Percentiles rank a stretch among this genome's conserved stretches.
Evolutionary conservation across 2,113 vertebrate genomes (phyloP).

Genomic region (Herpetotheres cachinnans): DNA sequence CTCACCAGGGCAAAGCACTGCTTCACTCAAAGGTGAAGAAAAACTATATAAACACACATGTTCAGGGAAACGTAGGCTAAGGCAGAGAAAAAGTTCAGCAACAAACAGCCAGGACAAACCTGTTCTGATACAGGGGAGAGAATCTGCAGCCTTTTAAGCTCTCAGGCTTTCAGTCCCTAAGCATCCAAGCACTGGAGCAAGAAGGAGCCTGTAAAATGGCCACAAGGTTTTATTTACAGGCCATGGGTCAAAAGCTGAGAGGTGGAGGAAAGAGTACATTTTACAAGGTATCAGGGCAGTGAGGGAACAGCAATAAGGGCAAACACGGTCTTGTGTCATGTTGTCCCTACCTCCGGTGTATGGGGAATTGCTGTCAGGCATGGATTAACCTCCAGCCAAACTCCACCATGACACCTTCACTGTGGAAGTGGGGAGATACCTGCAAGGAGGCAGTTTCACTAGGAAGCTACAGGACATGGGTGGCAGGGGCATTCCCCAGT

Average conservation of each 20-base stretch:
- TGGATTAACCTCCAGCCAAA: background rate
- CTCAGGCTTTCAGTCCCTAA: background rate
- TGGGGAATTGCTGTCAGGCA: background rate
- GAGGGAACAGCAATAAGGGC: background rate
- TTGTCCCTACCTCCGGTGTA: background rate
- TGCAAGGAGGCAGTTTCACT: background rate
- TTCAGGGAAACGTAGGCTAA: background rate
- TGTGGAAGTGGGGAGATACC: background rate
- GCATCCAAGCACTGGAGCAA: background rate
- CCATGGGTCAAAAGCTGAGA: background rate
- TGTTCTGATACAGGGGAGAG: background rate
- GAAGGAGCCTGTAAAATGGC: background rate
- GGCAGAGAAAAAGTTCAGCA: background rate
- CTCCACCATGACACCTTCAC: background rate
- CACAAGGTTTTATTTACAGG: background rate
- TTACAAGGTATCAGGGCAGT: background rate
- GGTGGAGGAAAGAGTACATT: background rate
- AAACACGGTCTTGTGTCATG: accelerated
- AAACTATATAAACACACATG: accelerated
- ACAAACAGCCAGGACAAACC: background rate
- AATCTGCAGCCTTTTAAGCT: background rate
- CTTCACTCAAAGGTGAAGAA: background rate
- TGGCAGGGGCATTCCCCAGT: background rate
- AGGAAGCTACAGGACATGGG: background rate
- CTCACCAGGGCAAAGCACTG: background rate